Evolutionary conservation across 2,888 invertebrate species (phyloP).

Genomic region (Cancer borealis): DNA sequence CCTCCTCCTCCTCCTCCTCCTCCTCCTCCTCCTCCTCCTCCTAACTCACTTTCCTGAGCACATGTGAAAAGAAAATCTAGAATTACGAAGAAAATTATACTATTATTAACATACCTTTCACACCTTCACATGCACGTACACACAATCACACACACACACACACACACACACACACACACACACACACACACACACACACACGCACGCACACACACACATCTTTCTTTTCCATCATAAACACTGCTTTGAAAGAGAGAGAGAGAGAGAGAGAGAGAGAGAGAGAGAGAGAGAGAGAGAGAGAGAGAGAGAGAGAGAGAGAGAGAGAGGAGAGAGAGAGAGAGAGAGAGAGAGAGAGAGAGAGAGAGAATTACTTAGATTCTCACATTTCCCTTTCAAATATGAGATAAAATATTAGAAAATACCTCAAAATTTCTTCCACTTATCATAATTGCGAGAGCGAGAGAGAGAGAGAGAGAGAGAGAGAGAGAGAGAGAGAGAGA

Average conservation of each 20-base stretch:
- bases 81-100: not conserved
- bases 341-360: not conserved
- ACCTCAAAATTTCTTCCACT: not conserved
- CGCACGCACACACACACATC: not conserved
- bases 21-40: not conserved
- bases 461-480: constrained; percentile 31
- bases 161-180: not conserved
- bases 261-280: constrained; percentile 68
- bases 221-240: not conserved
- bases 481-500: not conserved
- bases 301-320: constrained; percentile 55
- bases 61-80: not conserved
- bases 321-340: constrained; percentile 14
- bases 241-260: constrained; percentile 54
- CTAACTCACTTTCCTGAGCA: not conserved
- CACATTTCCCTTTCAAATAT: no score
- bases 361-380: no score
- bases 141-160: not conserved
- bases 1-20: not conserved
- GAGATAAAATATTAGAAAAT: not conserved
- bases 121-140: not conserved
- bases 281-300: constrained; percentile 29
- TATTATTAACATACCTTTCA: not conserved
- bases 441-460: not conserved
- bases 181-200: not conserved